Evolutionary conservation across 1,140 invertebrate genomes (phyloP).

Genomic region (Lysiphlebus fabarum): DNA sequence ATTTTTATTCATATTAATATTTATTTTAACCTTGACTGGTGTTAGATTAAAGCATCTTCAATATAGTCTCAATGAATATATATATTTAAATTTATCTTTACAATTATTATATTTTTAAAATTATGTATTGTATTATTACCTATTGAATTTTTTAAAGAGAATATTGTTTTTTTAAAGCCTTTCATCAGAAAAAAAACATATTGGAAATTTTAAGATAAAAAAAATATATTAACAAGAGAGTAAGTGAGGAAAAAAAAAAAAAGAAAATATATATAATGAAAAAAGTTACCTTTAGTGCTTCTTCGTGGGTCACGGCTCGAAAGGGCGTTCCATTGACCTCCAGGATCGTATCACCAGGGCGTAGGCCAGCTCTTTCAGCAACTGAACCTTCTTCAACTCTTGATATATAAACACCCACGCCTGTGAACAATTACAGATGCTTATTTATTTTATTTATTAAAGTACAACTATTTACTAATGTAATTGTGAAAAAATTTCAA

Average conservation of each 20-base stretch:
- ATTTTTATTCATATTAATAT: background rate
- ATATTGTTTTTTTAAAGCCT: too few species aligned
- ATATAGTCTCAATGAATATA: too few species aligned
- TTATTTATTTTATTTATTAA: constrained; percentile 1
- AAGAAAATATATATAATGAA: background rate
- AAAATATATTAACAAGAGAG: too few species aligned
- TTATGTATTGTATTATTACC: too few species aligned
- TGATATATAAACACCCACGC: constrained; percentile 83
- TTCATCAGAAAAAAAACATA: too few species aligned
- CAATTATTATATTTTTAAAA: too few species aligned
- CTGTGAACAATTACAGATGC: constrained; percentile 56
- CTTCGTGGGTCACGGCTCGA: constrained; percentile 80
- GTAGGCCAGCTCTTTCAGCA: constrained; percentile 77
- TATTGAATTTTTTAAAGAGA: too few species aligned
- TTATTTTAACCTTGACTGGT: too few species aligned
- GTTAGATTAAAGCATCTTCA: too few species aligned
- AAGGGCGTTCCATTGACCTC: constrained; percentile 87
- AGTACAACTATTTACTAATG: too few species aligned
- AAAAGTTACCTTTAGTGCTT: constrained; percentile 76
- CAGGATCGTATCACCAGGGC: constrained; percentile 83
- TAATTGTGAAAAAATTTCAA: background rate
- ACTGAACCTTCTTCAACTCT: constrained; percentile 82
- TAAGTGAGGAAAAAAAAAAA: background rate
- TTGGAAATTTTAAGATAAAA: too few species aligned
- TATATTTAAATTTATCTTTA: too few species aligned